These are phyloP conservation scores for Cyanoliseus patagonus DNA, from an alignment of 2,113 vertebrate species.

Conservation along the genomic window DNA sequence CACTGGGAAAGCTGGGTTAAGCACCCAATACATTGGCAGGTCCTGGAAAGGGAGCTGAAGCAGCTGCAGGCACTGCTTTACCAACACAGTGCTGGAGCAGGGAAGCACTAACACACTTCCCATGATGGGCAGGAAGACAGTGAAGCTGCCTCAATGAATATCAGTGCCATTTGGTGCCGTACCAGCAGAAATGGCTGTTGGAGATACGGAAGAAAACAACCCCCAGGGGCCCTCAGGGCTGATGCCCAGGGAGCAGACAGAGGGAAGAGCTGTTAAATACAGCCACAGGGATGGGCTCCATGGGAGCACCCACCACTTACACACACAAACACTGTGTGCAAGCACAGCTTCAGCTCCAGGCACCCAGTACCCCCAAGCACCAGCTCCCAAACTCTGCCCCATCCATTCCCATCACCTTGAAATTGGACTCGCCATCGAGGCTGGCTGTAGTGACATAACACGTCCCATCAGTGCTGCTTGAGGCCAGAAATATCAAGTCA, in stretches of 20 bases:
- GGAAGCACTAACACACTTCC: fast-evolving
- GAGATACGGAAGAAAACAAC: background rate
- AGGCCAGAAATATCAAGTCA: slow-evolving; percentile 92
- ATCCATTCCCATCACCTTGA: slow-evolving; percentile 81
- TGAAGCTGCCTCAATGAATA: fast-evolving
- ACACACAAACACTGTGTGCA: background rate
- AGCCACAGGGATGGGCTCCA: background rate
- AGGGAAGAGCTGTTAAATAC: background rate
- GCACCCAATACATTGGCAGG: background rate
- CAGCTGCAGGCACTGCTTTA: background rate
- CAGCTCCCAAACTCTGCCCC: fast-evolving
- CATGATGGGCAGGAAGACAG: background rate
- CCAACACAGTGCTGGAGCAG: fast-evolving
- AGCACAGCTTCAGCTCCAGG: background rate
- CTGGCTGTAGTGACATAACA: slow-evolving; percentile 96
- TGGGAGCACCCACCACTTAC: background rate
- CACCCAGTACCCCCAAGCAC: background rate
- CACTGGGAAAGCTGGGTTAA: background rate
- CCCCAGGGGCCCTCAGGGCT: background rate
- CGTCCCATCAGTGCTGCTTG: slow-evolving; percentile 83
- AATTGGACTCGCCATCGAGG: slow-evolving; percentile 96
- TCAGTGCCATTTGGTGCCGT: background rate
- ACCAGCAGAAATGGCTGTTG: background rate
- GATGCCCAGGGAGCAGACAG: background rate
- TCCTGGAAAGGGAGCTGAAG: background rate